A percentile compares a stretch with the other conserved stretches of the same genome.
phyloP scores from a whole-genome alignment of 1,140 invertebrate species.

The Telenomus remus region DNA sequence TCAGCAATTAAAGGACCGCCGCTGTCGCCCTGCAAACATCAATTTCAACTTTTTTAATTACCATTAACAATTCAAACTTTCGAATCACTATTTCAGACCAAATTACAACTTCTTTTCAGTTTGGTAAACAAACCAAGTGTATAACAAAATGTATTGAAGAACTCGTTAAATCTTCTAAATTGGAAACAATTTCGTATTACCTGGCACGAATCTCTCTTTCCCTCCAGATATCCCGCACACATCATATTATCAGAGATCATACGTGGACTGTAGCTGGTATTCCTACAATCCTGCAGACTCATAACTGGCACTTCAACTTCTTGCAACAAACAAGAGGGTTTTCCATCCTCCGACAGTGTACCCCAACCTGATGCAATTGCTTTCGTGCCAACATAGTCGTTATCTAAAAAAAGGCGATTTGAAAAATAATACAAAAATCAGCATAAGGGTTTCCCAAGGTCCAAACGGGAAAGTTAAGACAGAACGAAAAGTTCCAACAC shows the following conservation, averaged over 20 bases:
- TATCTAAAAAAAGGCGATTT: slow-evolving; percentile 74
- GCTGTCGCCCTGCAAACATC: slow-evolving; percentile 86
- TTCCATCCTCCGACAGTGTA: slow-evolving; percentile 86
- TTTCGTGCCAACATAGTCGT: slow-evolving; percentile 81
- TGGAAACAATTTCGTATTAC: too few relatives aligned
- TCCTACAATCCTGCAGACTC: slow-evolving; percentile 84
- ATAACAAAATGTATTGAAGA: too few relatives aligned
- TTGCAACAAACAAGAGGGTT: slow-evolving; percentile 86
- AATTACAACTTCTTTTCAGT: too few relatives aligned
- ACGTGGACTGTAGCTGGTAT: slow-evolving; percentile 84
- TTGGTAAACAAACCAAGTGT: too few relatives aligned
- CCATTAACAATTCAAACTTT: too few relatives aligned
- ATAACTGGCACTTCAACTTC: slow-evolving; percentile 89
- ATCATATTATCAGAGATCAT: slow-evolving; percentile 92
- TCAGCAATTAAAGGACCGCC: slow-evolving; percentile 89
- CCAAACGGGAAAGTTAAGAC: too few relatives aligned
- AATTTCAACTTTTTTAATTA: slow-evolving; percentile 9
- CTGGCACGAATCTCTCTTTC: slow-evolving; percentile 90
- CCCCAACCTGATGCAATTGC: slow-evolving; percentile 91
- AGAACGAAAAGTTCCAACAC: not conserved
- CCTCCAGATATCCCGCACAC: slow-evolving; percentile 87
- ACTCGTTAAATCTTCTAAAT: too few relatives aligned
- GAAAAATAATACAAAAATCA: too few relatives aligned
- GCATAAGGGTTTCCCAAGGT: too few relatives aligned
- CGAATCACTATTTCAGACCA: too few relatives aligned